Base-by-base conservation (phyloP, 2,888 invertebrate genomes). In the Erebia palarica region DNA sequence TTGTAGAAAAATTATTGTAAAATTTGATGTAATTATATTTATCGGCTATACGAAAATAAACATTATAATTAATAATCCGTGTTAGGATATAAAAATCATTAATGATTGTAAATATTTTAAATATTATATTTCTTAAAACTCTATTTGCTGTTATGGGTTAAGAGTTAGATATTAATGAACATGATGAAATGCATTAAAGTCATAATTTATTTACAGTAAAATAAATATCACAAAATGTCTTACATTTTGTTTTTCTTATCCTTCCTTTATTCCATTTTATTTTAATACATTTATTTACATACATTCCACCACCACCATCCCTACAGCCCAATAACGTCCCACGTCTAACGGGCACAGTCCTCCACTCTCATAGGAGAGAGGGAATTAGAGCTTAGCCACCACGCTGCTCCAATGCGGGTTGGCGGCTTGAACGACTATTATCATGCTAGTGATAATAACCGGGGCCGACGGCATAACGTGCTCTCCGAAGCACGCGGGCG, bases 1-100 rank as follows among this genome's bases (percentile, higher is more conserved):
- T 80, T 82, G 80, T 78, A 79, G 78, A n/a, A 60, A 16, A 1
- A 42, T 3, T 61, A 75, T 77, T 80, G 78, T 78, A 75, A 77
- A 78, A 78, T 77, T 73, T 21, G 21, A 57, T 57, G 68, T 69
- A 36, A 69, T 64, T 67, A 59, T 63, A 21, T 63, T 49, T 63
- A 21, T 63, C 3, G 21, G 18, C 21, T 14, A 63, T 63, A 63
- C 49, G 47, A 63, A 63, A 21, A 27, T 63, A 61, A 49, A 58
- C 11, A 27, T 27, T 21, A 21, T 57, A 21, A 7, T 58, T 10
- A 58, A 7, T 14, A 18, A 63, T 63, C 21, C 63, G 21, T 63
- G 49, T 63, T 63, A 47, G 21, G 47, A 63, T 49, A 49, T 63
- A 49, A 44, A 44, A 51, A 27, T n/a, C 5, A n/a, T n/a, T 47